Evolutionary conservation across 2,888 invertebrate species (phyloP), one percentile per base, ranked within the genome.

Genomic region (Gibbula magus): DNA sequence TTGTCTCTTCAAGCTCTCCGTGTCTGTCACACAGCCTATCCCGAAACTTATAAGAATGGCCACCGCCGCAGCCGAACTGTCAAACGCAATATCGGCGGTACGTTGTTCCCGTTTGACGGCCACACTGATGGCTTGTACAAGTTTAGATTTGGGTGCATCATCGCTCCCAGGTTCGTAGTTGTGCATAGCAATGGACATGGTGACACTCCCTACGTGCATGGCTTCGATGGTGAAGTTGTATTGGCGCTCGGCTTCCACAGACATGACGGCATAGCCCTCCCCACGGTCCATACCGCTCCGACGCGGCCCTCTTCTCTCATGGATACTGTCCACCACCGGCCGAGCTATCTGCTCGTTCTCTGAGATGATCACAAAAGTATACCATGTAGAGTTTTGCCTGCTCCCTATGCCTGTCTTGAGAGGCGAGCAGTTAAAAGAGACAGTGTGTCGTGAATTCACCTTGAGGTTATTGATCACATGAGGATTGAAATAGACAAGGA

Each of bases 1-100:
- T 80, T 91, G 90, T 51, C 86, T 81, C 83, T 91, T 91, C 61
- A 92, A 82, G 79, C 87, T 89, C 73, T 88, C 88, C 35, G 88
- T 88, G 83, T 92, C 90, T 0, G 91, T 91, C 52, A 89, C 88
- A 84, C 91, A 91, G 77, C 92, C 92, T 67, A 92, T 89, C 77
- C 91, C 91, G 84, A 92, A 91, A 81, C 90, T 91, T 79, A 91
- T 91, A 52, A 91, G 86, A 79, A 91, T 89, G 77, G 91, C 91
- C 29, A 92, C 87, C 51, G 89, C 88, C 5, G 91, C 91, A 7
- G 90, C 89, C 2, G 89, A 88, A 78, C 89, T 88, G 84, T 92
- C 90, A 85, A 91, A 92, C 77, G 89, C 90, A 80, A 89, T 83
- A 85, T 92, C 91, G 2, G 91, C 91, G 8, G 86, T 84, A 82